Percentiles rank a stretch among this genome's conserved stretches.
Evolutionary conservation across 1,140 invertebrate species (phyloP).

Genomic region (Oedothorax gibbosus): DNA sequence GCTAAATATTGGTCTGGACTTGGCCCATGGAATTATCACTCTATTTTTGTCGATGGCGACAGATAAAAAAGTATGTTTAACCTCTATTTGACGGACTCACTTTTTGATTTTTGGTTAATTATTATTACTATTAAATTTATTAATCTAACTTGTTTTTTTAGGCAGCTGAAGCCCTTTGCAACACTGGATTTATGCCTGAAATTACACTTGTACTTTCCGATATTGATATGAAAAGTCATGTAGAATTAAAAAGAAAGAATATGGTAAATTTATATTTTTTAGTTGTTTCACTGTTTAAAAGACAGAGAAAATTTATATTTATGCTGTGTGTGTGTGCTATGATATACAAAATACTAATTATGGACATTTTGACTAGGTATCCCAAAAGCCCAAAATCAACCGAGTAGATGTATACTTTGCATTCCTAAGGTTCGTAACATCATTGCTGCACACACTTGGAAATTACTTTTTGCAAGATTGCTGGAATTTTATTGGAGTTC

Average conservation of each 20-base stretch:
- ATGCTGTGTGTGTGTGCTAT: too few species aligned
- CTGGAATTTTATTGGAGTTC: constrained; percentile 68
- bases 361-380: background rate
- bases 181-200: constrained; percentile 62
- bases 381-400: constrained; percentile 39
- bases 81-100: too few species aligned
- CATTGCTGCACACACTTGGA: constrained; percentile 65
- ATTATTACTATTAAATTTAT: background rate
- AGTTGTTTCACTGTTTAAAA: background rate
- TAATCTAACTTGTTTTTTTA: constrained; percentile 28
- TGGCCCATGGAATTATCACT: constrained; percentile 51
- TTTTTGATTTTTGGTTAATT: background rate
- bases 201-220: constrained; percentile 55
- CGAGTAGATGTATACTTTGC: constrained; percentile 67
- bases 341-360: too few species aligned
- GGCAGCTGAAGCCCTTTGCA: constrained; percentile 62
- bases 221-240: constrained; percentile 5
- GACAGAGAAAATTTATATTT: too few species aligned
- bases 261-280: constrained; percentile 8
- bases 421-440: constrained; percentile 65
- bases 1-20: constrained; percentile 40
- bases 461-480: constrained; percentile 69
- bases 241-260: constrained; percentile 34
- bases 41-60: constrained; percentile 53
- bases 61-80: constrained; percentile 51